phyloP scores from a whole-genome alignment of 1,140 invertebrate species.

The Atta cephalotes region DNA sequence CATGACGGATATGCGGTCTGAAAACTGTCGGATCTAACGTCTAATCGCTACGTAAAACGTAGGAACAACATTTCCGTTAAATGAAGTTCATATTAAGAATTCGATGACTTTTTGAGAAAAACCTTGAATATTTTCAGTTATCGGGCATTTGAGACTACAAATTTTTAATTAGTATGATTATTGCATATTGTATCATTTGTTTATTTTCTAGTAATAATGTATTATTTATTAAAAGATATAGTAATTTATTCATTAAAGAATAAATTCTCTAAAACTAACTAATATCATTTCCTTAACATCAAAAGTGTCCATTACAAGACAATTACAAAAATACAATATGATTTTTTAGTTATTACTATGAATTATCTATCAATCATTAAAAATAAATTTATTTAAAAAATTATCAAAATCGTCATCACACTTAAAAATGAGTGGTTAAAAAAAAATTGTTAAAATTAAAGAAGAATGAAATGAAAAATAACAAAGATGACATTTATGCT shows the following conservation, averaged over 20 bases:
- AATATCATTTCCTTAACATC: neutral
- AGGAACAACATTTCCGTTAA: slow-evolving; percentile 30
- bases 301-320: too few relatives aligned
- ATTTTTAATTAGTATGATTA: neutral
- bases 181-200: neutral
- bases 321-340: too few relatives aligned
- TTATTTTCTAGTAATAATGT: neutral
- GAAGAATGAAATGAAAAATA: too few relatives aligned
- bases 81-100: slow-evolving; percentile 4
- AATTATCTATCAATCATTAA: too few relatives aligned
- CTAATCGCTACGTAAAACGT: slow-evolving; percentile 54
- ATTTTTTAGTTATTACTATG: too few relatives aligned
- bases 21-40: slow-evolving; percentile 65
- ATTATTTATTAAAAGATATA: neutral
- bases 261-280: neutral
- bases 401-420: too few relatives aligned
- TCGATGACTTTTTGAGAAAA: neutral
- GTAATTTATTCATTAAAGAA: neutral
- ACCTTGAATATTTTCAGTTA: neutral
- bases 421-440: too few relatives aligned
- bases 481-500: too few relatives aligned
- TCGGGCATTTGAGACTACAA: neutral
- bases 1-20: slow-evolving; percentile 60
- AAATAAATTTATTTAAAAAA: too few relatives aligned
- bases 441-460: too few relatives aligned